Evolutionary conservation across 2,797 vertebrate genomes (phyloP).

Genomic region (Pitangus sulphuratus): DNA sequence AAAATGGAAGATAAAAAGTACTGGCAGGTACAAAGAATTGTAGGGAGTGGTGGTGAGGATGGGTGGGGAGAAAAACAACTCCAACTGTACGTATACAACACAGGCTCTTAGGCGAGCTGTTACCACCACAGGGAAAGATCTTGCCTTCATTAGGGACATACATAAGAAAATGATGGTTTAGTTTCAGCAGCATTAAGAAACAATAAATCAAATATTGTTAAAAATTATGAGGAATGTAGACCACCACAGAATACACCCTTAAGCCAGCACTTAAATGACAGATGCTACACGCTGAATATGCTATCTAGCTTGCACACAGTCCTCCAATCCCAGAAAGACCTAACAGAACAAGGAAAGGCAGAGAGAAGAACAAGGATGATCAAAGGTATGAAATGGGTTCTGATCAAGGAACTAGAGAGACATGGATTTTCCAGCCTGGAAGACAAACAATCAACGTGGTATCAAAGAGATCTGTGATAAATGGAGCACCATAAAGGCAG

Average conservation of each 20-base stretch:
- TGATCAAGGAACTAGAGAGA: slow-evolving; percentile 23
- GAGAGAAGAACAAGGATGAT: slow-evolving; percentile 25
- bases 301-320: background rate
- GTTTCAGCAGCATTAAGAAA: background rate
- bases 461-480: slow-evolving; percentile 57
- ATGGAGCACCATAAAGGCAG: background rate
- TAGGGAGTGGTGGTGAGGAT: background rate
- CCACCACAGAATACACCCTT: background rate
- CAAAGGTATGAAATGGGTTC: slow-evolving; percentile 47
- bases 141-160: background rate
- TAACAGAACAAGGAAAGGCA: background rate
- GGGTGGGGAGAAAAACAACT: background rate
- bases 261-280: background rate
- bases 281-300: background rate
- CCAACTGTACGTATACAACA: background rate
- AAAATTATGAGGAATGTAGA: background rate
- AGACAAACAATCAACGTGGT: slow-evolving; percentile 39
- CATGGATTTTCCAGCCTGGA: slow-evolving; percentile 33
- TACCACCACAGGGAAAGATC: background rate
- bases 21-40: background rate
- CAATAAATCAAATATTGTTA: background rate
- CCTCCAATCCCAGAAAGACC: background rate
- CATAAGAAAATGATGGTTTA: background rate
- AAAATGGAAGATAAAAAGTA: background rate
- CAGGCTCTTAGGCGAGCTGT: background rate